Conservation (phyloP, 1,140 invertebrate species). For the Rhyzopertha dominica region DNA sequence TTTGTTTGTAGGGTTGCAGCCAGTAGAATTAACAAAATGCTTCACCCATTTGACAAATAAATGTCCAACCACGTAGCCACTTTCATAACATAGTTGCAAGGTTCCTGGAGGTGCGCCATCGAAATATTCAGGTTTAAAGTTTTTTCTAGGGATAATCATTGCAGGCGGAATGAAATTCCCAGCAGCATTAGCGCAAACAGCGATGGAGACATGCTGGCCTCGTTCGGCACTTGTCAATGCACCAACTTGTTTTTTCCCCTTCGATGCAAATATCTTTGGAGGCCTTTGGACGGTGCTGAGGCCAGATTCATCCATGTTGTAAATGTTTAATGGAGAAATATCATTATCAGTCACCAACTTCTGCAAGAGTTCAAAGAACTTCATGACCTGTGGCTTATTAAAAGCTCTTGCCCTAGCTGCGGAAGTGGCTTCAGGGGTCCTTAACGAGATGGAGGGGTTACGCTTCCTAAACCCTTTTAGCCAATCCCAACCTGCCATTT, state of each 20-base stretch:
- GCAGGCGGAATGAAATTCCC: no score
- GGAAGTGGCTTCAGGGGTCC: conserved; percentile 19
- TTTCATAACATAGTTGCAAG: no score
- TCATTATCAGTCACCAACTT: not conserved
- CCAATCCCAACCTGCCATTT: conserved; percentile 27
- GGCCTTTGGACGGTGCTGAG: conserved; percentile 29
- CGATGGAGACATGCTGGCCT: conserved; percentile 34
- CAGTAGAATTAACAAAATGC: no score
- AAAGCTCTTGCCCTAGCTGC: conserved; percentile 7
- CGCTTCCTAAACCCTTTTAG: conserved; percentile 21
- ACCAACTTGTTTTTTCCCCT: conserved; percentile 38
- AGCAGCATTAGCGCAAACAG: no score
- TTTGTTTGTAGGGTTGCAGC: no score
- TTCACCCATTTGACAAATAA: no score
- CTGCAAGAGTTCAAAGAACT: not conserved
- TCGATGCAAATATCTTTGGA: conserved; percentile 31
- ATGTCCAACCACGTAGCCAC: no score
- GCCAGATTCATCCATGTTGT: conserved; percentile 39
- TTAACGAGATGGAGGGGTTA: conserved; percentile 16
- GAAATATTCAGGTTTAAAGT: no score
- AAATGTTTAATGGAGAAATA: conserved; percentile 15
- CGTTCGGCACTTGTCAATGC: conserved; percentile 34
- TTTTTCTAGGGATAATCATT: no score
- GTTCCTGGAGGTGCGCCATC: no score
- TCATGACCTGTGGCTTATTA: not conserved